Evolutionary conservation across 2,888 invertebrate species (phyloP).

Genomic region (Parnassius orleans): DNA sequence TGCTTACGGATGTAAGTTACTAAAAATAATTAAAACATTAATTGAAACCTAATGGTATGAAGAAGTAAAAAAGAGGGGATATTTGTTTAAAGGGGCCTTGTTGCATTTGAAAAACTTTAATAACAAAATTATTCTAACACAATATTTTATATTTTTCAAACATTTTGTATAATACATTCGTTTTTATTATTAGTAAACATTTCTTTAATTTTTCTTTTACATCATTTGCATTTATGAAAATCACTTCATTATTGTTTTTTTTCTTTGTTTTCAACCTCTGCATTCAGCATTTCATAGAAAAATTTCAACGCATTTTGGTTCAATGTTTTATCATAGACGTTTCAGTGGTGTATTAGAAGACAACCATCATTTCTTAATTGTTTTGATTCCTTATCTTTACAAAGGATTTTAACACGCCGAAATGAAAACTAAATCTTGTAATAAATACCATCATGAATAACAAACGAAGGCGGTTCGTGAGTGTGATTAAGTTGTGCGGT

Average conservation of each 20-base stretch:
- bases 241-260: no score
- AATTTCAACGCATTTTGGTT: no score
- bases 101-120: neutral
- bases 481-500: conserved; percentile 31
- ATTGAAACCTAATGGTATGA: neutral
- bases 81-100: neutral
- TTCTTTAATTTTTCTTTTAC: no score
- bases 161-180: no score
- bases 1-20: conserved; percentile 12
- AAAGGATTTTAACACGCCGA: neutral
- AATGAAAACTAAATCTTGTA: conserved; percentile 29
- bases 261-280: no score
- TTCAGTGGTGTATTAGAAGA: neutral
- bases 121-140: neutral
- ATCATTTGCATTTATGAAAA: no score
- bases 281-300: no score
- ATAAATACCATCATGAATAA: conserved; percentile 35
- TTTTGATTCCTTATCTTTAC: neutral
- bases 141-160: neutral
- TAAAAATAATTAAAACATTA: conserved; percentile 1
- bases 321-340: no score
- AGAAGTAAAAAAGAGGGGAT: no score
- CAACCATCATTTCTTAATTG: neutral
- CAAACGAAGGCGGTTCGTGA: conserved; percentile 33
- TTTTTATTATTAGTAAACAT: no score